Conservation (phyloP, 2,888 invertebrate species). For the Argyra leucocephala region DNA sequence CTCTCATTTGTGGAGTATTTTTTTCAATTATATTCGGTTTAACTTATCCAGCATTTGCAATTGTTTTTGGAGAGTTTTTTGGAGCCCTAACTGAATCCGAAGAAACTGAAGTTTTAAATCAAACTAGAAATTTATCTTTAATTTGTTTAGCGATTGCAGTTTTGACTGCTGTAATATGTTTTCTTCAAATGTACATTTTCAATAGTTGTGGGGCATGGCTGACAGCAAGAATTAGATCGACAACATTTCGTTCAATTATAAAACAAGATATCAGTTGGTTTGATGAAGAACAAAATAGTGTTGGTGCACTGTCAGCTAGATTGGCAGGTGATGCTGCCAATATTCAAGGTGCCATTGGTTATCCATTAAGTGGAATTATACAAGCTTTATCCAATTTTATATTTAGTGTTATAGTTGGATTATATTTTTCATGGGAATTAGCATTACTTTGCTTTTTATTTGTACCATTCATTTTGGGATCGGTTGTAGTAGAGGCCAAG, state of each 20-base stretch:
- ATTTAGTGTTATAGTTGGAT: conserved; percentile 52
- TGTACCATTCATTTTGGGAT: conserved; percentile 59
- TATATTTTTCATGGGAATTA: conserved; percentile 62
- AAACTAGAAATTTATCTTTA: conserved; percentile 52
- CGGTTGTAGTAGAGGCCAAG: conserved; percentile 57
- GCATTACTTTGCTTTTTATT: conserved; percentile 57
- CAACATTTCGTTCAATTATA: conserved; percentile 60
- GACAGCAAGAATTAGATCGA: conserved; percentile 52
- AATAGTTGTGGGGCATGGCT: conserved; percentile 49
- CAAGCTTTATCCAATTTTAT: conserved; percentile 58
- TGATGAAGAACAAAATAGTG: conserved; percentile 57
- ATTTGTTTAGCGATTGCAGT: conserved; percentile 55
- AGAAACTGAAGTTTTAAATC: conserved; percentile 46
- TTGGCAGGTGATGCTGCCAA: conserved; percentile 64
- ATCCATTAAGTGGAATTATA: conserved; percentile 57
- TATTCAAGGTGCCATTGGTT: conserved; percentile 65
- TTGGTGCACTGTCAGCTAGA: conserved; percentile 61
- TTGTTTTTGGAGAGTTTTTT: conserved; percentile 69
- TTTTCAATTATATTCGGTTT: conserved; percentile 60
- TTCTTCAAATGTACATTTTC: conserved; percentile 57
- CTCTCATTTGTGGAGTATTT: conserved; percentile 52
- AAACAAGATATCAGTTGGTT: conserved; percentile 68
- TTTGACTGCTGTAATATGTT: conserved; percentile 54
- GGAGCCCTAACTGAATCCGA: conserved; percentile 54
- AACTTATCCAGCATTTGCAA: conserved; percentile 64